Base-by-base conservation (phyloP, 2,888 invertebrate species). In the Embidobia sp. region DNA sequence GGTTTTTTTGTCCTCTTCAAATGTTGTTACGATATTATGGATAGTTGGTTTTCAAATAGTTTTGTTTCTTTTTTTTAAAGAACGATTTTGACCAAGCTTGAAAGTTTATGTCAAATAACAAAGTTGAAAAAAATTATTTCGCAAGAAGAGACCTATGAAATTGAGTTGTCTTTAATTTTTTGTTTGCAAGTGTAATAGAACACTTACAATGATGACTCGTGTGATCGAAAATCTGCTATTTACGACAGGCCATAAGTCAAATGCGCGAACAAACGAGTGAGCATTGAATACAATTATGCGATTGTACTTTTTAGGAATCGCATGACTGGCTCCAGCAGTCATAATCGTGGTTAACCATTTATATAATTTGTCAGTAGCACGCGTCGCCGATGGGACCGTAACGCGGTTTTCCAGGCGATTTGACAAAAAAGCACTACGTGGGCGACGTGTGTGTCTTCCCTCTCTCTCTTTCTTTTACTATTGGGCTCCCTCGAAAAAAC, bases 281-380 rank as follows among this genome's bases (percentile, higher is more conserved):
- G 22, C 72, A 72, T 63, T 72, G 72, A 72, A 73, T 73, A 66
- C 64, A 73, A 66, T 73, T 73, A 51, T 66, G 33, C 27, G 73
- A 63, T 55, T 72, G 63, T 55, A 55, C 22, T 72, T 73, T 55
- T 40, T 35, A 26, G 18, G 11, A 57, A 40, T 49, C 66, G 37
- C 49, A 33, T 64, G 67, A 66, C 63, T 74, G 66, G 46, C 35
- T 57, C 22, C 22, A 22, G 8, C 13, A 53, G 46, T 37, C 48
- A 49, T 78, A 72, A 66, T 49, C 64, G 37, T 27, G 63, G 75
- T 64, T 76, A 77, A 84, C 82, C 86, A 86, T 88, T 87, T 86
- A 86, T 88, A 86, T 85, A 85, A 88, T 88, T 89, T 87, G 88
- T 89, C 89, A 87, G 83, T 79, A 81, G 82, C 89, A 87, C 85